Evolutionary conservation across 1,140 invertebrate species (phyloP).

Genomic region (Apolygus lucorum): DNA sequence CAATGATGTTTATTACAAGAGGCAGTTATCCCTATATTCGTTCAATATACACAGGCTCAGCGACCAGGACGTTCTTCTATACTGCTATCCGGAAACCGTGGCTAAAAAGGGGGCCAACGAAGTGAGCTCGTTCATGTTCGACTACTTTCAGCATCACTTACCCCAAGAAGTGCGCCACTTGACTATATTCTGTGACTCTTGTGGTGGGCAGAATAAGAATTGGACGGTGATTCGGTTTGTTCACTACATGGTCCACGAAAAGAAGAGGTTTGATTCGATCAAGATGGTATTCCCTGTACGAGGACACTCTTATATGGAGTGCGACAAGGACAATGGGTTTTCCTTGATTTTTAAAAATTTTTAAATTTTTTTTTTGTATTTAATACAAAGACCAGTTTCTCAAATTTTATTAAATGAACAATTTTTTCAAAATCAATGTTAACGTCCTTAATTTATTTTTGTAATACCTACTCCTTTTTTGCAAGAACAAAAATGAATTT

Average conservation of each 20-base stretch:
- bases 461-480: too few relatives aligned
- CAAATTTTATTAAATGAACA: too few relatives aligned
- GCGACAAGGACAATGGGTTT: slow-evolving; percentile 31
- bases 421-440: too few relatives aligned
- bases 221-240: slow-evolving; percentile 25
- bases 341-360: too few relatives aligned
- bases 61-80: slow-evolving; percentile 15
- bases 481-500: too few relatives aligned
- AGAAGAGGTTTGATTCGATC: slow-evolving; percentile 25
- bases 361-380: too few relatives aligned
- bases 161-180: slow-evolving; percentile 17
- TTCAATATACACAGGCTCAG: slow-evolving; percentile 23
- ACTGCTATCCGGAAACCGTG: slow-evolving; percentile 29
- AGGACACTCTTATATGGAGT: slow-evolving; percentile 31
- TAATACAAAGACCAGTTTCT: too few relatives aligned
- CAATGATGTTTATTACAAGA: slow-evolving; percentile 26
- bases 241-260: slow-evolving; percentile 29
- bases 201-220: slow-evolving; percentile 31
- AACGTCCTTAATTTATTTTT: too few relatives aligned
- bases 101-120: slow-evolving; percentile 26
- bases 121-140: slow-evolving; percentile 26
- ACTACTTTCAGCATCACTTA: slow-evolving; percentile 26
- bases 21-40: too few relatives aligned
- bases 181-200: slow-evolving; percentile 29
- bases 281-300: slow-evolving; percentile 29